Conservation (phyloP, 1,140 invertebrate species). For the Lasioglossum albipes region DNA sequence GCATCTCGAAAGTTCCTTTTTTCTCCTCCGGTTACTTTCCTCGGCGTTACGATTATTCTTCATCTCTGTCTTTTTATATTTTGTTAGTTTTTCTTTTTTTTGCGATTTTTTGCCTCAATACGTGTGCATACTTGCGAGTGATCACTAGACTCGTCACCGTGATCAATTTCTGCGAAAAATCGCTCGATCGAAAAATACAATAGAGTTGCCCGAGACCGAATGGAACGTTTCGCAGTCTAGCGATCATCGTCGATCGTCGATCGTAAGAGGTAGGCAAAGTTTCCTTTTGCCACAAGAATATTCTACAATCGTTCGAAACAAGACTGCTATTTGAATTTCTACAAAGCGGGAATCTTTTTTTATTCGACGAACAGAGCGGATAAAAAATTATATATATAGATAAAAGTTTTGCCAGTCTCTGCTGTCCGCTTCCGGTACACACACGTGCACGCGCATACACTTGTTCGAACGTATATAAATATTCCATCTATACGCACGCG, state of each 20-base stretch:
- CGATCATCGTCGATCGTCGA: no score
- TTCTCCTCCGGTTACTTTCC: neutral
- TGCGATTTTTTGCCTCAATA: slow-evolving; percentile 10
- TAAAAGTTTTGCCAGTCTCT: neutral
- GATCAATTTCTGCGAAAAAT: no score
- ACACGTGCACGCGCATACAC: neutral
- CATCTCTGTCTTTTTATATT: neutral
- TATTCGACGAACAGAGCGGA: neutral
- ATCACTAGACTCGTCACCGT: no score
- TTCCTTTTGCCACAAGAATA: no score
- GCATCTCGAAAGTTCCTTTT: slow-evolving; percentile 9
- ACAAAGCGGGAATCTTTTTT: neutral
- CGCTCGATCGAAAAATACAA: no score
- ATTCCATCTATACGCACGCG: slow-evolving; percentile 52
- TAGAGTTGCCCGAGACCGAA: no score
- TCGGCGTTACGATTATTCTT: neutral
- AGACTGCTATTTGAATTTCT: neutral
- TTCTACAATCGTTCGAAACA: neutral
- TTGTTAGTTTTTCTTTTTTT: neutral
- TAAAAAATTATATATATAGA: neutral
- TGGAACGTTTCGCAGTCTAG: no score
- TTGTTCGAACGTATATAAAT: slow-evolving; percentile 29
- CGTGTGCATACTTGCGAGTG: slow-evolving; percentile 15
- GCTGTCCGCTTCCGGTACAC: neutral
- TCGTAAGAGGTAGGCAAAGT: no score